These are phyloP conservation scores for Adrianichthys oophorus DNA, from an alignment of 2,797 vertebrate species.

Conservation along the genomic window DNA sequence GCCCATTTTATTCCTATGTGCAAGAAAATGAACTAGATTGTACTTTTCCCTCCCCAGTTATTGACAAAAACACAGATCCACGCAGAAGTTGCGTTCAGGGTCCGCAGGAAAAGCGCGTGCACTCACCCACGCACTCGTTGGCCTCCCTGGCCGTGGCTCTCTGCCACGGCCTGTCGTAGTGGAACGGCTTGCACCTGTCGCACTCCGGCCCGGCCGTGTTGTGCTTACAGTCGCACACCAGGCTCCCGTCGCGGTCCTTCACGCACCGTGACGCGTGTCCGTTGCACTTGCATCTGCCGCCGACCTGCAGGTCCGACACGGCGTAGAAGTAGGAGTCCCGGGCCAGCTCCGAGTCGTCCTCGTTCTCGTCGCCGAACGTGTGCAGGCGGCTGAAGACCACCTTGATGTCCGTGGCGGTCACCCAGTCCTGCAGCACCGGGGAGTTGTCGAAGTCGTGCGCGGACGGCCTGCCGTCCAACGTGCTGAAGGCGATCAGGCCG, in stretches of 20 bases:
- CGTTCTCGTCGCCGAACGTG: conserved; percentile 92
- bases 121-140: conserved; percentile 96
- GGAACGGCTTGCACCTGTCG: conserved; percentile 95
- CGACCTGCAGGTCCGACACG: conserved; percentile 93
- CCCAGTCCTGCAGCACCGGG: conserved; percentile 96
- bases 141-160: conserved; percentile 91
- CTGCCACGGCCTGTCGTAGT: conserved; percentile 95
- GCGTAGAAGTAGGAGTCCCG: conserved; percentile 93
- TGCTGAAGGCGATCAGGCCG: conserved; percentile 95
- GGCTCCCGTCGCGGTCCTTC: conserved; percentile 84
- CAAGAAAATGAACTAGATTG: too few species aligned
- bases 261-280: conserved; percentile 92
- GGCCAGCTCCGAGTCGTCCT: conserved; percentile 91
- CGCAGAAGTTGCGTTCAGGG: neutral
- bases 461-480: conserved; percentile 91
- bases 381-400: conserved; percentile 90
- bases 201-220: conserved; percentile 92
- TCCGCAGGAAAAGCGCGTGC: neutral
- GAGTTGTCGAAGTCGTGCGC: conserved; percentile 97
- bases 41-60: too few species aligned
- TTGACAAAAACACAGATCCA: too few species aligned
- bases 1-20: too few species aligned
- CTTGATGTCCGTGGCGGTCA: conserved; percentile 92
- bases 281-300: conserved; percentile 93
- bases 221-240: conserved; percentile 94